A percentile compares a stretch with the other conserved stretches of the same genome.
Conservation (phyloP, 2,888 invertebrate species). For the Scelioninae gen. 1 region DNA sequence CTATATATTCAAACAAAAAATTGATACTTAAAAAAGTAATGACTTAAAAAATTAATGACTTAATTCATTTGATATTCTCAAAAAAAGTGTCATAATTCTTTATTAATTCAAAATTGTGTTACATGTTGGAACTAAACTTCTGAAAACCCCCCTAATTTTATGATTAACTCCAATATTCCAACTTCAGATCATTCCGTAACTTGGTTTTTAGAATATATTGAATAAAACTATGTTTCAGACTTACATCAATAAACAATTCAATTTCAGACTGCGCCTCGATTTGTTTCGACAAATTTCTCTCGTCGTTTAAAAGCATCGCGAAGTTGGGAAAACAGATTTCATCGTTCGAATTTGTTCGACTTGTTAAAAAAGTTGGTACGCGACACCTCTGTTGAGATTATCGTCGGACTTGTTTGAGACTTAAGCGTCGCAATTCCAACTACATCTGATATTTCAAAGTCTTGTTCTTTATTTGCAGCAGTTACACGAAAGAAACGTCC, state of each 20-base stretch:
- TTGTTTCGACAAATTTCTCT: conserved; percentile 14
- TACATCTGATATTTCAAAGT: conserved; percentile 42
- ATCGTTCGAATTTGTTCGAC: conserved; percentile 22
- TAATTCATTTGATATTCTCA: too few relatives aligned
- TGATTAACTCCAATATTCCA: too few relatives aligned
- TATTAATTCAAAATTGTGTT: too few relatives aligned
- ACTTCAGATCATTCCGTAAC: too few relatives aligned
- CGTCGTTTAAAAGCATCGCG: conserved; percentile 4
- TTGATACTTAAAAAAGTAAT: too few relatives aligned
- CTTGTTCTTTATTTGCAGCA: conserved; percentile 11
- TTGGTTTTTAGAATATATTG: too few relatives aligned
- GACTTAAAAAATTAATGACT: too few relatives aligned
- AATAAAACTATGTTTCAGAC: too few relatives aligned
- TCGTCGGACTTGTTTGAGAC: conserved; percentile 14
- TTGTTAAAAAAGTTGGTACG: conserved; percentile 50
- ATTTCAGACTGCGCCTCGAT: neutral
- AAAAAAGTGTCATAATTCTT: too few relatives aligned
- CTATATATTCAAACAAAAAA: too few relatives aligned
- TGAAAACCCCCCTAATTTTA: too few relatives aligned
- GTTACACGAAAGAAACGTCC: conserved; percentile 27
- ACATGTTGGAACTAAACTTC: too few relatives aligned
- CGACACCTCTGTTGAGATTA: conserved; percentile 39
- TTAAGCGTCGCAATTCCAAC: conserved; percentile 22
- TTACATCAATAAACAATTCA: conserved; percentile 1
- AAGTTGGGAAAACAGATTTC: conserved; percentile 38